Evolutionary conservation across 1,140 invertebrate genomes (phyloP), one percentile per base, ranked within the genome.

Genomic region (Lordiphosa clarofinis): DNA sequence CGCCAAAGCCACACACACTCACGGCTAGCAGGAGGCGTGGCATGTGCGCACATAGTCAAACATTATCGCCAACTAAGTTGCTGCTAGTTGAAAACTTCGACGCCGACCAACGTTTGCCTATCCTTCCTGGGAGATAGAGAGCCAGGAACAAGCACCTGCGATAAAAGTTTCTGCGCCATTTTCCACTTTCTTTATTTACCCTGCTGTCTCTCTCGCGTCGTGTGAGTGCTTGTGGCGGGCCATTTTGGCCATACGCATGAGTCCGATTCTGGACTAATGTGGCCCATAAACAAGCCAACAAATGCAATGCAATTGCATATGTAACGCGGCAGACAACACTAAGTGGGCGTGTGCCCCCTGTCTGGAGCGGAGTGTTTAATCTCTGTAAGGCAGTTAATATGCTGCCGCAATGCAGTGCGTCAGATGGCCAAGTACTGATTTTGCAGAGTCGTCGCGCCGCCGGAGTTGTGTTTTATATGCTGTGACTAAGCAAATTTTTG

Each of bases 161-260:
- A 82, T 84, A 84, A 82, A 82, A 82, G 56, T 82, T 82, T 84
- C 72, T 84, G 56, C 76, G 50, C 76, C 76, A 82, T 84, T 82
- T 82, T 76, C 76, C 67, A 59, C 72, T 81, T 65, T 66, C 56
- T 56, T 58, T 73, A 61, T 69, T 62, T 52, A 44, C 33, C 47
- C 43, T 47, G 40, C 33, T 55, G 46, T 52, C 44, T 39, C 6
- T 31, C 9, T 46, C 31, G 31, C 5, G 1, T 11, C 38, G 28
- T 13, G 21, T 39, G 42, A 50, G 43, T 59, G 52, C 59, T 39
- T 69, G 47, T 56, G 13, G 12, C 48, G 9, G 15, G 13, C 48
- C 48, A 55, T 38, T 75, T 56, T 40, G 46, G 47, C 40, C 33
- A 49, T 54, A 76, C 62, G 57, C 73, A 64, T 57, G 48, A 65